Conservation (phyloP, 2,888 invertebrate species). For the Julus scandinavius region DNA sequence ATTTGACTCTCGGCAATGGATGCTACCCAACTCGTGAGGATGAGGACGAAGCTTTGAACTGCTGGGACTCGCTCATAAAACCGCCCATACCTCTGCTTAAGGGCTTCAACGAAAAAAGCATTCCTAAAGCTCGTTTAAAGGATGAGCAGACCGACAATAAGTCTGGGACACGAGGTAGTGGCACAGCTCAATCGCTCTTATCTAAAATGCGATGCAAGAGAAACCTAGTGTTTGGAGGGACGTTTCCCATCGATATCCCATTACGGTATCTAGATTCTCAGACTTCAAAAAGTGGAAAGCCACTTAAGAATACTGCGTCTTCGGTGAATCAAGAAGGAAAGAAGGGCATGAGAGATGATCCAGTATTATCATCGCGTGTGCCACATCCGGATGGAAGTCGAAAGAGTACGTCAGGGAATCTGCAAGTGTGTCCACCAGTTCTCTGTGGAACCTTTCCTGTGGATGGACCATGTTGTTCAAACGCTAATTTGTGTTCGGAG, state of each 20-base stretch:
- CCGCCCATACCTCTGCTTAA: constrained; percentile 51
- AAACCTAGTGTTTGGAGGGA: constrained; percentile 72
- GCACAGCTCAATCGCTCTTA: not conserved
- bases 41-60: not conserved
- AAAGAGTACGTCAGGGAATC: not conserved
- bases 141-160: not conserved
- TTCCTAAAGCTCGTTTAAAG: not conserved
- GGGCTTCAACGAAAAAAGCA: constrained; percentile 25
- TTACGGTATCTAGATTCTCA: constrained; percentile 26
- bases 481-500: constrained; percentile 50
- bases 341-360: not conserved
- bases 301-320: not conserved
- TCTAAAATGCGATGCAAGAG: not conserved
- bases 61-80: constrained; percentile 42
- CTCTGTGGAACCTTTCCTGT: constrained; percentile 51
- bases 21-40: constrained; percentile 20
- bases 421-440: constrained; percentile 22
- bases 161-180: not conserved
- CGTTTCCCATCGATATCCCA: constrained; percentile 86
- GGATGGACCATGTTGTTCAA: constrained; percentile 54
- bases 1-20: not conserved
- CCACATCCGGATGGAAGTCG: not conserved
- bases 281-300: not conserved
- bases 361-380: not conserved
- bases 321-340: not conserved